Base-by-base conservation (phyloP, 2,113 vertebrate genomes). In the Clarias batrachus region DNA sequence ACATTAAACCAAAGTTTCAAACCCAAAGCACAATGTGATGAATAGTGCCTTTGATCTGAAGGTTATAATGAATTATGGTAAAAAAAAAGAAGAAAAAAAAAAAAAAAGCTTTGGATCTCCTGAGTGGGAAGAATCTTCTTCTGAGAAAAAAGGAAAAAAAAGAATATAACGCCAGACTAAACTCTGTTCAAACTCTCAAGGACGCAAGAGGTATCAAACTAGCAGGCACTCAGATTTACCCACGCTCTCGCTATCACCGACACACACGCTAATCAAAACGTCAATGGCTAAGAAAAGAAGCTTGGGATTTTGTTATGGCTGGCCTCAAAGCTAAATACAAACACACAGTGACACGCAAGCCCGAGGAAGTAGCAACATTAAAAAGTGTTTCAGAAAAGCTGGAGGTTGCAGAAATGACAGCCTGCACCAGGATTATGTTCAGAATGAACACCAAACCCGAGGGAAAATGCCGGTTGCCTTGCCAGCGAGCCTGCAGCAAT, bases 301-400 rank as follows among this genome's bases (percentile, higher is more conserved):
- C 71, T 89, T 80, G 79, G 79, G 90, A 91, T 94, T 92, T 87
- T 83, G 59, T 87, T 87, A 87, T 89, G 91, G 82, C 88, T 48
- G 90, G 90, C 92, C 91, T 94, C 93, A 93, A 93, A 92, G 90
- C 85, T 90, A 83, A 91, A 91, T 87, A 90, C 90, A 87, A 83
- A n/a, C 71, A 84, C 88, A 90, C 85, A 90, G 81, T 87, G 79
- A 85, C 84, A 87, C 86, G 81, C 73, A 87, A 86, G 80, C 59
- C 82, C 21, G 41, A 48, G 68, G 83, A 48, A 48, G 48, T 48
- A 48, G 48, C 48, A 48, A 48, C 48, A 48, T 48, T 8, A 48
- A 48, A 48, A 78, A 62, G 74, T 60, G 86, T 71, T 88, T 86
- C 37, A 86, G 85, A 85, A 88, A 85, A 88, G 84, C 78, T 68